Evolutionary conservation across 2,888 invertebrate species (phyloP).

Genomic region (Oligia fasciuncula): DNA sequence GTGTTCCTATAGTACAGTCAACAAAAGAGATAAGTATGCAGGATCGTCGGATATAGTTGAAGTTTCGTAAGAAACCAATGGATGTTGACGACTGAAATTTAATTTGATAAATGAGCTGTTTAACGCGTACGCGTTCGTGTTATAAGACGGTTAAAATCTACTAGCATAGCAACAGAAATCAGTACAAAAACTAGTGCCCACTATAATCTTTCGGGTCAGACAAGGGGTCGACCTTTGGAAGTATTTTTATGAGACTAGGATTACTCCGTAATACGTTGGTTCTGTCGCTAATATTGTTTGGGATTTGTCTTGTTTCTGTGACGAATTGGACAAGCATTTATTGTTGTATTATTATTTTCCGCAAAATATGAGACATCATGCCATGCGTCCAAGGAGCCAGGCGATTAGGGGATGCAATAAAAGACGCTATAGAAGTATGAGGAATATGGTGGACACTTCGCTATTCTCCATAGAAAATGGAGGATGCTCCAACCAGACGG

Average conservation of each 20-base stretch:
- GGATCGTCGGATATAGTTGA: too few relatives aligned
- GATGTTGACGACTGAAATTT: too few relatives aligned
- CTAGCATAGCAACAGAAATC: background rate
- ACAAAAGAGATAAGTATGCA: too few relatives aligned
- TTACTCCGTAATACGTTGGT: conserved; percentile 4
- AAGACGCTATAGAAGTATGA: background rate
- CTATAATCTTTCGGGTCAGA: conserved; percentile 21
- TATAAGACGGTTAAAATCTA: background rate
- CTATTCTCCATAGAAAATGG: background rate
- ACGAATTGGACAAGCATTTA: conserved; percentile 17
- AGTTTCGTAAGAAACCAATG: too few relatives aligned
- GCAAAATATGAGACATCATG: background rate
- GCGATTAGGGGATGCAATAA: background rate
- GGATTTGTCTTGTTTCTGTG: conserved; percentile 21
- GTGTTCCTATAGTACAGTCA: too few relatives aligned
- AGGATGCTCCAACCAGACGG: background rate
- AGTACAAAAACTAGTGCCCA: background rate
- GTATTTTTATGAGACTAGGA: conserved; percentile 15
- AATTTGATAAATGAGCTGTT: too few relatives aligned
- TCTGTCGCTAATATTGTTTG: background rate
- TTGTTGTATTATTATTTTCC: background rate
- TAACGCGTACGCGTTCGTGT: too few relatives aligned
- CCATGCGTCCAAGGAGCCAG: background rate
- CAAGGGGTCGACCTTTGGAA: conserved; percentile 33
- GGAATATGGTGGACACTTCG: background rate